Conservation (phyloP, 2,797 vertebrate genomes). For the Lophotriccus pileatus region DNA sequence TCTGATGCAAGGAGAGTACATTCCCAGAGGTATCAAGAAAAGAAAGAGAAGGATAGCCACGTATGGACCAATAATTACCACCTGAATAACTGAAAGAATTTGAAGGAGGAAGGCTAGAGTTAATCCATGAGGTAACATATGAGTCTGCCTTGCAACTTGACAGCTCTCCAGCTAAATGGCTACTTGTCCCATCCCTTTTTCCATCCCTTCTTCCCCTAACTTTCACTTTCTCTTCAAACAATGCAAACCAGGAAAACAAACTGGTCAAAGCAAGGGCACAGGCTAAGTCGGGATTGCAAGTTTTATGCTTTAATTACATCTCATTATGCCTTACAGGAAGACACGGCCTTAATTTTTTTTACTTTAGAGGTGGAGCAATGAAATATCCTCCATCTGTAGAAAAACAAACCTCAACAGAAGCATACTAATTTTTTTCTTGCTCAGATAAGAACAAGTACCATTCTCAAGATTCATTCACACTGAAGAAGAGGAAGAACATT, state of each 20-base stretch:
- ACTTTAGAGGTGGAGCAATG: not conserved
- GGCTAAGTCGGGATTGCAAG: not conserved
- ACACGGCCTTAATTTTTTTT: not conserved
- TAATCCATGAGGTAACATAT: not conserved
- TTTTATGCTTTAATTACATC: not conserved
- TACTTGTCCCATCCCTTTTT: not conserved
- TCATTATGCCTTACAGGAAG: not conserved
- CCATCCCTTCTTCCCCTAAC: not conserved
- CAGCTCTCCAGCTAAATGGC: not conserved
- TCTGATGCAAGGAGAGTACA: constrained; percentile 91
- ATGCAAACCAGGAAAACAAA: not conserved
- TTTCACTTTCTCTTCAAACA: not conserved
- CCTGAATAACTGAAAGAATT: constrained; percentile 81
- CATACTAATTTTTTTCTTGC: not conserved
- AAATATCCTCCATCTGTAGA: not conserved
- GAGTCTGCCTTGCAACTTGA: not conserved
- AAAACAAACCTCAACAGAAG: not conserved
- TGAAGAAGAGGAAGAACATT: not conserved
- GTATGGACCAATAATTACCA: constrained; percentile 81
- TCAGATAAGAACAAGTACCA: not conserved
- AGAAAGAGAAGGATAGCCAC: constrained; percentile 82
- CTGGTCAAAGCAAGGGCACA: not conserved
- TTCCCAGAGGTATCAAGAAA: constrained; percentile 88
- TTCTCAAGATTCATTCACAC: not conserved
- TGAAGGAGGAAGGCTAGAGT: constrained; percentile 43